Evolutionary conservation across 2,888 invertebrate species (phyloP).

Genomic region (Ditylenchus weischeri): DNA sequence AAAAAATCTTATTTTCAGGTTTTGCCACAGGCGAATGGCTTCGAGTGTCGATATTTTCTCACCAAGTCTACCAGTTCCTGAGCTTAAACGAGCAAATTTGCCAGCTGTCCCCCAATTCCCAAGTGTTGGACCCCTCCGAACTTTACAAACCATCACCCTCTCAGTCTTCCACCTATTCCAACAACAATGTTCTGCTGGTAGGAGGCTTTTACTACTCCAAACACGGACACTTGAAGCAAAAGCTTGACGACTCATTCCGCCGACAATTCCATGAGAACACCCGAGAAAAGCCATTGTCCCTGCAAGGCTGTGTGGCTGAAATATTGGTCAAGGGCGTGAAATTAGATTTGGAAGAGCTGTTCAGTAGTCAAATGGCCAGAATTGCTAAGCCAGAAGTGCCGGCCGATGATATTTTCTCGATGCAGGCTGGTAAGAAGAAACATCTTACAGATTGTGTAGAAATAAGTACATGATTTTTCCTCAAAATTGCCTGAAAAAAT

Average conservation of each 20-base stretch:
- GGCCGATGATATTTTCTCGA: constrained; percentile 11
- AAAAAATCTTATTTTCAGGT: constrained; percentile 15
- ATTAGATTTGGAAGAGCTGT: constrained; percentile 27
- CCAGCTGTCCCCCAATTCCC: constrained; percentile 33
- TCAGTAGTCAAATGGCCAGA: constrained; percentile 22
- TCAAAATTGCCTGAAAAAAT: too few relatives aligned
- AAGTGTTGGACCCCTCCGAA: constrained; percentile 27
- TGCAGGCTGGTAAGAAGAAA: constrained; percentile 3
- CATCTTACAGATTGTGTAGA: too few relatives aligned
- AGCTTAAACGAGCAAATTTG: constrained; percentile 36
- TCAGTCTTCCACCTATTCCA: not conserved
- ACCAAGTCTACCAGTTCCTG: constrained; percentile 33
- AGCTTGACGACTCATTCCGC: constrained; percentile 24
- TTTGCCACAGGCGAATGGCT: constrained; percentile 32
- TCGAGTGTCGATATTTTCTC: constrained; percentile 38
- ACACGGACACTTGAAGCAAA: constrained; percentile 9
- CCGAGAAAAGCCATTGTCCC: constrained; percentile 37
- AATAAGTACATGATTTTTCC: too few relatives aligned
- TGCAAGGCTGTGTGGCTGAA: constrained; percentile 42
- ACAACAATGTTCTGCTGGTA: constrained; percentile 32
- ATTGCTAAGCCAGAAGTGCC: constrained; percentile 5
- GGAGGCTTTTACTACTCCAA: constrained; percentile 40
- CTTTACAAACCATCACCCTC: constrained; percentile 25
- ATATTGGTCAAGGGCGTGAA: constrained; percentile 30
- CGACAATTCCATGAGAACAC: constrained; percentile 39